Evolutionary conservation across 2,888 invertebrate species (phyloP).

Genomic region (Cryptops parisi): DNA sequence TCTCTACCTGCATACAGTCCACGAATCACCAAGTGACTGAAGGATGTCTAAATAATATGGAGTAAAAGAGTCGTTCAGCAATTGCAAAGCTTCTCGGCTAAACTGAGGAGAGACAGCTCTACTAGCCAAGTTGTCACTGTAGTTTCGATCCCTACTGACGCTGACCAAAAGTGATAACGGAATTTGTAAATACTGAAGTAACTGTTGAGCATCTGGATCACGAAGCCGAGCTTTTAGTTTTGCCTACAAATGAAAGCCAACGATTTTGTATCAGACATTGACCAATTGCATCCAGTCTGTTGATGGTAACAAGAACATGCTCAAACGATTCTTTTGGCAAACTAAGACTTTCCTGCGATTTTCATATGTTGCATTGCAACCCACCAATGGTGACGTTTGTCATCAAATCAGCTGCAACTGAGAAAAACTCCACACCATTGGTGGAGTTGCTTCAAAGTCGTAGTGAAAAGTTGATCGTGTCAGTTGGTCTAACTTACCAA

Average conservation of each 20-base stretch:
- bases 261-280: not conserved
- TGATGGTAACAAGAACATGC: no score
- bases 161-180: conserved; percentile 1
- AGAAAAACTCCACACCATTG: no score
- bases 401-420: no score
- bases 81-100: not conserved
- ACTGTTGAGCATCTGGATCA: conserved; percentile 8
- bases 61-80: not conserved
- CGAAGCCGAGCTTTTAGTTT: conserved; percentile 10
- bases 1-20: conserved; percentile 3
- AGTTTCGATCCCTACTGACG: conserved; percentile 6
- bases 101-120: conserved; percentile 8
- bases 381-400: no score
- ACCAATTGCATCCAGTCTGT: no score
- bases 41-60: conserved; percentile 1
- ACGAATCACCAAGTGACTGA: conserved; percentile 2
- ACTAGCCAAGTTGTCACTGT: conserved; percentile 1
- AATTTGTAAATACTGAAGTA: conserved; percentile 5
- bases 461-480: not conserved
- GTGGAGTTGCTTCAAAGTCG: no score
- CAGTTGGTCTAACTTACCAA: conserved; percentile 1
- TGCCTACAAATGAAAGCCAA: conserved; percentile 4
- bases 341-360: no score
- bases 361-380: no score
- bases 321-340: no score